Conservation (phyloP, 1,140 invertebrate species). For the Oscheius sp. region DNA sequence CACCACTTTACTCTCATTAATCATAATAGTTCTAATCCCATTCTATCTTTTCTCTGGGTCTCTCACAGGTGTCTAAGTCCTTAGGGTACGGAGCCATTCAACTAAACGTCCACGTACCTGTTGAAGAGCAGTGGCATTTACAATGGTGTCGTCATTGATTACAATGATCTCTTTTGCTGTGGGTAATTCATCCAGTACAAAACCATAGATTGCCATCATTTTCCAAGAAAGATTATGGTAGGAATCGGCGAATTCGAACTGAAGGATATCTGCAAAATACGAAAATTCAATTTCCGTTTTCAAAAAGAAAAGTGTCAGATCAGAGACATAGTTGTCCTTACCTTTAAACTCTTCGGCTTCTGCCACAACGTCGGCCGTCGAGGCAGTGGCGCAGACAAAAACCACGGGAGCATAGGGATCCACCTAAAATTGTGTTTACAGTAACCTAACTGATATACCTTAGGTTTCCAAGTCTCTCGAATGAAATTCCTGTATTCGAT, state of each 20-base stretch:
- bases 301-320: conserved; percentile 32
- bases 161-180: conserved; percentile 54
- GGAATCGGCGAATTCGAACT: conserved; percentile 58
- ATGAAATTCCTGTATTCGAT: conserved; percentile 53
- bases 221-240: conserved; percentile 58
- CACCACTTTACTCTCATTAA: too few species aligned
- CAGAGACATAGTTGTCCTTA: conserved; percentile 14
- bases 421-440: conserved; percentile 3
- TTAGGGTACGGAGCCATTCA: background rate
- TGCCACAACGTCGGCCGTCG: background rate
- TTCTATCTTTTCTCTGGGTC: too few species aligned
- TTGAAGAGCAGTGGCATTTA: conserved; percentile 56
- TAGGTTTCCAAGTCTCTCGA: conserved; percentile 47
- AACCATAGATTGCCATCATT: conserved; percentile 57
- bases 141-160: conserved; percentile 61
- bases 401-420: conserved; percentile 20
- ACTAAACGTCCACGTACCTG: conserved; percentile 29
- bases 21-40: too few species aligned
- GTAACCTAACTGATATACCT: background rate
- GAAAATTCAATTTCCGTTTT: conserved; percentile 37
- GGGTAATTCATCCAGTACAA: conserved; percentile 41
- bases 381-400: conserved; percentile 20
- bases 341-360: conserved; percentile 26
- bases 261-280: conserved; percentile 50
- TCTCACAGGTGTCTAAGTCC: too few species aligned